Conservation (phyloP, 1,140 invertebrate species). For the Tetragonula clypearis region DNA sequence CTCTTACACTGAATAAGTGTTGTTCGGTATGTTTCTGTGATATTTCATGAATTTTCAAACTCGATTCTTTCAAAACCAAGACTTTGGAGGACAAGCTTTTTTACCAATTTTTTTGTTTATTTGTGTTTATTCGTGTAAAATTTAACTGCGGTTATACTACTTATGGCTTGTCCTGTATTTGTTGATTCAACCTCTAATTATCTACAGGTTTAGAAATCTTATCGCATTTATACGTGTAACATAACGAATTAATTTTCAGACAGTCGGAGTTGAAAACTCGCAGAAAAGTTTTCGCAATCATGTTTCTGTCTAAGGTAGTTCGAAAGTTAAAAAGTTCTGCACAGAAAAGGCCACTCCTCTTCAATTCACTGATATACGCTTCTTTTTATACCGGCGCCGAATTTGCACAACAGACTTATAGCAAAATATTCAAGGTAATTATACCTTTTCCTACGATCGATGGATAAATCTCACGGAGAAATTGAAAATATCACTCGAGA, state of each 20-base stretch:
- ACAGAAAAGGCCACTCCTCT: slow-evolving; percentile 84
- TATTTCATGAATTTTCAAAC: no score
- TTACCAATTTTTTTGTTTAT: neutral
- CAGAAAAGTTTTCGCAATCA: slow-evolving; percentile 11
- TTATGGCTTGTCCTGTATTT: neutral
- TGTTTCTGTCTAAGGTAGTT: slow-evolving; percentile 46
- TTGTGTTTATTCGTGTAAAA: neutral
- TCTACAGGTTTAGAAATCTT: neutral
- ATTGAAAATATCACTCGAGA: neutral
- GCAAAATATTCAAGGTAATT: slow-evolving; percentile 69
- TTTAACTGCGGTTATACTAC: no score
- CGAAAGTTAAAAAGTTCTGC: slow-evolving; percentile 65
- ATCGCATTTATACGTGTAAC: neutral
- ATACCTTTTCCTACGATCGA: neutral
- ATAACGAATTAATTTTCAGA: slow-evolving; percentile 18
- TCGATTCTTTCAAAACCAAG: no score
- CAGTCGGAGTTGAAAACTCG: neutral
- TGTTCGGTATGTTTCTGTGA: no score
- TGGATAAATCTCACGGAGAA: neutral
- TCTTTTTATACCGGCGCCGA: slow-evolving; percentile 90
- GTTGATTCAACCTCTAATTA: neutral
- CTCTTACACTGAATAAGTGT: no score
- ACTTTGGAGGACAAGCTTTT: neutral
- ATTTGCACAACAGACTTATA: slow-evolving; percentile 88
- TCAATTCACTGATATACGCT: slow-evolving; percentile 90